Evolutionary conservation across 2,113 vertebrate species (phyloP), one percentile per base, ranked within the genome.

Genomic region (Tinamus guttatus): DNA sequence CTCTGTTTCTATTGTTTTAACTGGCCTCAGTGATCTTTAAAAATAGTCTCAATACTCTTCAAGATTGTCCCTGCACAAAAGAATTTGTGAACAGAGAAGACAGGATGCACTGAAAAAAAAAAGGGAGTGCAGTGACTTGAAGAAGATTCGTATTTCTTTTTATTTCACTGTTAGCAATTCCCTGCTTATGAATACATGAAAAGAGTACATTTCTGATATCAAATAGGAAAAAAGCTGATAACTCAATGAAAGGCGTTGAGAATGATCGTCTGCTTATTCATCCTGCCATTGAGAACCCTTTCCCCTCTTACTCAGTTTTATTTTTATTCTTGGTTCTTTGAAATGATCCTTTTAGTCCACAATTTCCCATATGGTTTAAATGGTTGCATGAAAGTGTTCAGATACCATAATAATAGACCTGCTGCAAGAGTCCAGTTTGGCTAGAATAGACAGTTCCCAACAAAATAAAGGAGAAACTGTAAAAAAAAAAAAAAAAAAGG

Each of bases 361-460:
- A 16, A 70, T 89, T 95, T 80, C 79, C 60, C 34, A 8, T 58
- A 21, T 85, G 62, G 40, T 96, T 95, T 93, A 75, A 74, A 82
- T 60, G 59, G 81, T 67, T 87, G 68, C 41, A 20, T 73, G 76
- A 34, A 81, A 83, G 0, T 30, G n/a, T 68, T 94, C 76, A 58
- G 64, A 70, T 78, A 24, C 90, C 22, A 36, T 47, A 81, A 56
- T 70, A 94, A 91, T 36, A 58, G 51, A 40, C 22, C 38, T 43
- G n/a, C 38, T 94, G 43, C 87, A 63, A 67, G 71, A 89, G 60
- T n/a, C 67, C 38, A 56, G 2, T 86, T 88, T 88, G 90, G 58
- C 47, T 84, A n/a, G 56, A 94, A 78, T 60, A 83, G 82, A 38
- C 47, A 78, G 49, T 87, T 91, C 70, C 27, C 25, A 60, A 94